Evolutionary conservation across 2,888 invertebrate genomes (phyloP), one percentile per base, ranked within the genome.

Genomic region (Oscheius sp.): DNA sequence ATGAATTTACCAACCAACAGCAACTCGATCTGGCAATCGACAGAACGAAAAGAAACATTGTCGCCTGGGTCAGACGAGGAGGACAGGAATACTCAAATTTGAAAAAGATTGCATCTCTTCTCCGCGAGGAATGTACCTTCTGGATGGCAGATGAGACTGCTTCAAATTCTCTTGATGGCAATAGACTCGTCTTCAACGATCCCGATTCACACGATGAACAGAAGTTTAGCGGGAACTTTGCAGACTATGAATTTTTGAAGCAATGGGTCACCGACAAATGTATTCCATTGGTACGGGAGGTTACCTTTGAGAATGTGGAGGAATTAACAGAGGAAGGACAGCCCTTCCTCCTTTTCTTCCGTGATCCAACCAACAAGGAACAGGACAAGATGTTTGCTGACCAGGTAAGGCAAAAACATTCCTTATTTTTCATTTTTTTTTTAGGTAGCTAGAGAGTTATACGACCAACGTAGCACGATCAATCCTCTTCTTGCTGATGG

Each of bases 261-360:
- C 90, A 91, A 70, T 97, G 97, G 97, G 90, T 92, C 0, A 91
- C 92, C 70, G 92, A 94, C 79, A 94, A 94, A 86, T 98, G 98
- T 87, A 93, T 97, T 49, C 96, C 98, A 0, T 89, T 97, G n/a
- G 97, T 99, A 0, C 90, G 98, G 67, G 73, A 77, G 57, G 98
- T 99, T 66, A 99, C 97, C 0, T 99, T 99, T 88, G 96, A 97
- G 88, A 99, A 99, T 89, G 98, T 98, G 1, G 98, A 98, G 86
- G 84, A 85, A 54, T 68, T 85, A 28, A 85, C 85, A 2, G 85
- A 85, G 70, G 98, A 98, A 88, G 97, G 96, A 32, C 88, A 98
- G 83, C 98, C 98, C 1, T 98, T 99, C 89, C 90, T 99, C 36
- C 96, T 99, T 79, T 89, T 98, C 54, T 99, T 99, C 89, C 94